Base-by-base conservation (phyloP, 2,113 vertebrate species). In the Narcine bancroftii region DNA sequence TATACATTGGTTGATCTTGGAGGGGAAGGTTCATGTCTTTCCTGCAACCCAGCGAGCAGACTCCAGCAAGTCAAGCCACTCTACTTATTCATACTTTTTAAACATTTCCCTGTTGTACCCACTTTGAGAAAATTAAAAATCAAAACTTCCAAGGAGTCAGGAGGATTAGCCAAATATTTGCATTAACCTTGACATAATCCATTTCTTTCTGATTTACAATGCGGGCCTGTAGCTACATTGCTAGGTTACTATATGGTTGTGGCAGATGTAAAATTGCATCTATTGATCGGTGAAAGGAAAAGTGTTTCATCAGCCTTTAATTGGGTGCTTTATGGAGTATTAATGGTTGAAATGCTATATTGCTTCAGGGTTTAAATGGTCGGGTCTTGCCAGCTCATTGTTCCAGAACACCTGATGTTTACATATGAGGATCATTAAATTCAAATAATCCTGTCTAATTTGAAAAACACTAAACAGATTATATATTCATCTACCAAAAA, bases 381-480 rank as follows among this genome's bases (percentile, higher is more conserved):
- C 39, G 6, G 39, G 56, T 65, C 85, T 65, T 89, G 85, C 60
- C 85, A 89, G 85, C 85, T 89, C 7, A 89, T 42, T 39, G 21
- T 63, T 56, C 56, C 85, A 65, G 63, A 89, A 89, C 85, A 89
- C 85, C 85, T 89, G 85, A 89, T 89, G 85, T 89, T 89, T 89
- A 89, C 85, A 66, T 89, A 89, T 89, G 56, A 89, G 56, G 56
- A 66, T 89, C 85, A 89, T 89, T 89, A 89, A n/a, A 39, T 65
- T 89, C 85, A 89, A 89, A 65, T 89, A 65, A 89, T 89, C 65
- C 85, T 65, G 85, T 66, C 60, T 89, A 89, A 89, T 89, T 89
- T 89, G 85, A 65, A 89, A 89, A 89, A n/a, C 60, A 63, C 56
- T 65, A 65, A 89, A 66, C 85, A 66, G 85, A 89, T 89, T 89